Conservation (phyloP, 2,113 vertebrate genomes). For the Echinops telfairi region DNA sequence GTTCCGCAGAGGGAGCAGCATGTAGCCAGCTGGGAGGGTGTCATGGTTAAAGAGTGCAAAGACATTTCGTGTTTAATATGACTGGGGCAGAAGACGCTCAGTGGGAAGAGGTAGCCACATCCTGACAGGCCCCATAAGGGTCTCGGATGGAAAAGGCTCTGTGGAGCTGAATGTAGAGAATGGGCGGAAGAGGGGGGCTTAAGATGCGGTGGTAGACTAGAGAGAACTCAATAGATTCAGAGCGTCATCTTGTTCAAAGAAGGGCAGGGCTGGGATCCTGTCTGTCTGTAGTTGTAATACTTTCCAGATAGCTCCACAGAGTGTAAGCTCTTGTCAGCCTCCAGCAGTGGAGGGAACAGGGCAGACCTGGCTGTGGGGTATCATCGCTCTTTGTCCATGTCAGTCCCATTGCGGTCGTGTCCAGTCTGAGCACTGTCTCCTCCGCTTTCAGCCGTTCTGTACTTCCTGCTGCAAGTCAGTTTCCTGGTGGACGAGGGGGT, state of each 20-base stretch:
- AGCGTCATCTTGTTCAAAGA: not conserved
- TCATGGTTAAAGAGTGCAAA: not conserved
- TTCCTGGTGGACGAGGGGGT: conserved; percentile 99
- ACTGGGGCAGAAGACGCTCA: not conserved
- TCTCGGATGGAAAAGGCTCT: not conserved
- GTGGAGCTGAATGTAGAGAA: not conserved
- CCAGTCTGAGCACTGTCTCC: not conserved
- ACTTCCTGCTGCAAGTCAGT: conserved; percentile 98
- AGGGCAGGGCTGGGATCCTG: not conserved
- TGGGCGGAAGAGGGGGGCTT: not conserved
- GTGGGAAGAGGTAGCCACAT: not conserved
- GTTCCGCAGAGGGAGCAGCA: not conserved
- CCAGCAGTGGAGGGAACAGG: not conserved
- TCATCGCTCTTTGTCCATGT: not conserved
- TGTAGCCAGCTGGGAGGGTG: not conserved
- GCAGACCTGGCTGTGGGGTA: not conserved
- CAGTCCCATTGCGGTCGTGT: not conserved
- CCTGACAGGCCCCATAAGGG: not conserved
- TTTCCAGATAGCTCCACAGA: not conserved
- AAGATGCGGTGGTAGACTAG: not conserved
- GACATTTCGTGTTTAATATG: not conserved
- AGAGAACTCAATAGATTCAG: not conserved
- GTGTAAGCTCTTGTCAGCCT: not conserved
- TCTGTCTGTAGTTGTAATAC: not conserved
- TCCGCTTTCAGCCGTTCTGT: conserved; percentile 93